A percentile compares a stretch with the other conserved stretches of the same genome.
Evolutionary conservation across 2,797 vertebrate species (phyloP).

Genomic region (Malurus splendens): DNA sequence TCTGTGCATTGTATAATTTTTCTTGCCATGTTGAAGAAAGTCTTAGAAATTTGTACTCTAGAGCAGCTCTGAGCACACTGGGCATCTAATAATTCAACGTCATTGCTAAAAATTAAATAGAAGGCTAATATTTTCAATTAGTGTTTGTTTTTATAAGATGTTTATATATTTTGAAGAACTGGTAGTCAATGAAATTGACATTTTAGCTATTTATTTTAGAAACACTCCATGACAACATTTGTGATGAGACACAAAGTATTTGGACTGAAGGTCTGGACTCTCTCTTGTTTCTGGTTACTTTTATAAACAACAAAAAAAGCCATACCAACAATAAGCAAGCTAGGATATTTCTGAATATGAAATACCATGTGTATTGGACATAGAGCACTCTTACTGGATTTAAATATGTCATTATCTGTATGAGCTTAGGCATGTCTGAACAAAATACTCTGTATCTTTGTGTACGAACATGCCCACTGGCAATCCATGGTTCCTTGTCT

Average conservation of each 20-base stretch:
- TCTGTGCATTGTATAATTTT: not conserved
- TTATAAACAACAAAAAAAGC: not conserved
- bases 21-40: not conserved
- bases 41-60: not conserved
- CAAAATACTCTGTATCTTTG: not conserved
- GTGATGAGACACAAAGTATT: not conserved
- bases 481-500: not conserved
- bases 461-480: not conserved
- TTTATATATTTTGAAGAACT: not conserved
- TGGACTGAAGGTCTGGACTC: not conserved
- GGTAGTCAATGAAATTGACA: not conserved
- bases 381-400: not conserved
- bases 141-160: not conserved
- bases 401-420: not conserved
- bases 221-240: not conserved
- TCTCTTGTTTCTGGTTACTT: not conserved
- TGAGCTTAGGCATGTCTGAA: not conserved
- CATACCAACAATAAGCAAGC: not conserved
- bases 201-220: not conserved
- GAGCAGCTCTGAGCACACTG: not conserved
- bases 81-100: not conserved
- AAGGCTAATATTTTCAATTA: not conserved
- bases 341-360: not conserved
- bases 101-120: not conserved
- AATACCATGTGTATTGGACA: not conserved